phyloP scores from a whole-genome alignment of 2,888 invertebrate species.

The Spisula solida region DNA sequence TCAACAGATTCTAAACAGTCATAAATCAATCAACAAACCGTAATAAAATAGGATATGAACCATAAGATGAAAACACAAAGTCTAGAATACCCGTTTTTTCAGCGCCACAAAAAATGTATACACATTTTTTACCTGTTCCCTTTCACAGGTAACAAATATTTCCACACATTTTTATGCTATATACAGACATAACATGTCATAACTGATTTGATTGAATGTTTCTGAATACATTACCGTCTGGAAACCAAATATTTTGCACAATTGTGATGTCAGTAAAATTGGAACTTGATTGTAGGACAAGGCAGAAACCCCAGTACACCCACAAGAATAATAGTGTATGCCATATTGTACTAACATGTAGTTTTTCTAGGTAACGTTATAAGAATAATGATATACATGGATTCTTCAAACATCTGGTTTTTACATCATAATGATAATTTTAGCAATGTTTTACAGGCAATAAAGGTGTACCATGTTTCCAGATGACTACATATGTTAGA shows the following conservation, averaged over 20 bases:
- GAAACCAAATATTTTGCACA: conserved; percentile 9
- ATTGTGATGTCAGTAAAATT: not conserved
- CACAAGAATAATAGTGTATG: not conserved
- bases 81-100: not conserved
- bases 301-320: not conserved
- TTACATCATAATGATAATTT: not conserved
- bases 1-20: too few species aligned
- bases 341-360: not conserved
- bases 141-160: conserved; percentile 21
- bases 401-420: not conserved
- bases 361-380: not conserved
- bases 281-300: not conserved
- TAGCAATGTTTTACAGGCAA: not conserved
- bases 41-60: too few species aligned
- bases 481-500: too few species aligned
- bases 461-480: not conserved
- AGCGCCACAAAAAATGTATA: not conserved
- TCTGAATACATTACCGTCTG: not conserved
- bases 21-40: too few species aligned
- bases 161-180: not conserved
- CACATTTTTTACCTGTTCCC: not conserved
- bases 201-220: conserved; percentile 18
- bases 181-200: conserved; percentile 10
- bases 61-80: too few species aligned
- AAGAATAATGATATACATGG: not conserved